These are phyloP conservation scores for Synergus laeviventris DNA, from an alignment of 2,888 invertebrate genomes.

Conservation along the genomic window DNA sequence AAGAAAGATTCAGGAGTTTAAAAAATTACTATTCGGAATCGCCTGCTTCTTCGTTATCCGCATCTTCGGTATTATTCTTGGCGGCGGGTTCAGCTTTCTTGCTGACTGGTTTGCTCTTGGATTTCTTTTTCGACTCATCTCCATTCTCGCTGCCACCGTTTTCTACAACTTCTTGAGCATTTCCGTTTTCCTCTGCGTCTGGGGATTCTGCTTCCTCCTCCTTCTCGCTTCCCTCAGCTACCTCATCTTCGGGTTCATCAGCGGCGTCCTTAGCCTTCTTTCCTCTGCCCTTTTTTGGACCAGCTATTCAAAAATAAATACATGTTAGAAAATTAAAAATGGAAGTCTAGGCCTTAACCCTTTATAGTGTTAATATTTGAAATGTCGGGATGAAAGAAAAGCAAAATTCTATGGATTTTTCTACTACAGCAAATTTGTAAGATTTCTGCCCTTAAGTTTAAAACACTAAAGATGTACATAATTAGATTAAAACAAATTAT, in stretches of 20 bases:
- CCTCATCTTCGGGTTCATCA: constrained; percentile 26
- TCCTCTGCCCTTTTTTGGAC: constrained; percentile 26
- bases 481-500: too few relatives aligned
- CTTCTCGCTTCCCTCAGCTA: constrained; percentile 12
- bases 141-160: constrained; percentile 18
- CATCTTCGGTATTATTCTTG: constrained; percentile 20
- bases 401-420: neutral
- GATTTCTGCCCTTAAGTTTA: too few relatives aligned
- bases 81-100: constrained; percentile 32
- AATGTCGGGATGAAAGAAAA: neutral
- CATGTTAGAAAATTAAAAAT: neutral
- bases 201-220: constrained; percentile 19
- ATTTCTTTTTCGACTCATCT: constrained; percentile 24
- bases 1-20: neutral
- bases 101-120: constrained; percentile 29
- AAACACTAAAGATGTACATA: too few relatives aligned
- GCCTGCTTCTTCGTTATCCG: constrained; percentile 15
- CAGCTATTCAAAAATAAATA: neutral
- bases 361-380: constrained; percentile 1
- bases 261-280: constrained; percentile 29
- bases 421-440: neutral
- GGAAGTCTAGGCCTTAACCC: constrained; percentile 1
- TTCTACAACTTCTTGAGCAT: constrained; percentile 29
- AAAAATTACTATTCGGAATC: constrained; percentile 37
- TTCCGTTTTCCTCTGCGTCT: constrained; percentile 28